Evolutionary conservation across 2,888 invertebrate genomes (phyloP).

Genomic region (Steromphala cineraria): DNA sequence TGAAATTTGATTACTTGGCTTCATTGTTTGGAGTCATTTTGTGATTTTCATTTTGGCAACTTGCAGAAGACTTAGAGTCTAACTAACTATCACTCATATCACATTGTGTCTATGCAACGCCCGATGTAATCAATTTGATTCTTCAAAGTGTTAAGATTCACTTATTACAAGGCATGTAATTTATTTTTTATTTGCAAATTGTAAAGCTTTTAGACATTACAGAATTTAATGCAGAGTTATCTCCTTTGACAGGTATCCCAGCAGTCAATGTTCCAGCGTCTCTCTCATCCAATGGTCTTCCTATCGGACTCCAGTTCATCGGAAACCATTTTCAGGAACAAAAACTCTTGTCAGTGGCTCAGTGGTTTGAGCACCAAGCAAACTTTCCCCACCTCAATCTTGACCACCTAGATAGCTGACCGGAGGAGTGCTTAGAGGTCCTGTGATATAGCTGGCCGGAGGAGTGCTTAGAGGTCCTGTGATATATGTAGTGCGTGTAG

Average conservation of each 20-base stretch:
- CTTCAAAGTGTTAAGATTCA: too few species aligned
- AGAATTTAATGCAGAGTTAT: not conserved
- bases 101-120: too few species aligned
- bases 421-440: not conserved
- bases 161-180: too few species aligned
- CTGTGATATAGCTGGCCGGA: not conserved
- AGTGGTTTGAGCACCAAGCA: slow-evolving; percentile 80
- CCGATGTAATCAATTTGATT: not conserved
- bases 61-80: too few species aligned
- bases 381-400: slow-evolving; percentile 59
- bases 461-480: not conserved
- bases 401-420: slow-evolving; percentile 45
- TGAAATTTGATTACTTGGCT: too few species aligned
- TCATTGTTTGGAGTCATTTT: too few species aligned
- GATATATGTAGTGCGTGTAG: not conserved
- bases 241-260: slow-evolving; percentile 81
- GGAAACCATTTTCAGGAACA: slow-evolving; percentile 87
- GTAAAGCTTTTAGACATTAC: too few species aligned
- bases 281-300: slow-evolving; percentile 84
- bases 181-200: too few species aligned
- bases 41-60: too few species aligned
- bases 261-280: slow-evolving; percentile 90
- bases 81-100: too few species aligned
- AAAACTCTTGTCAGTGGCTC: slow-evolving; percentile 85
- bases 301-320: slow-evolving; percentile 92